Conservation (phyloP, 1,140 invertebrate genomes). For the Drosophila punjabiensis region DNA sequence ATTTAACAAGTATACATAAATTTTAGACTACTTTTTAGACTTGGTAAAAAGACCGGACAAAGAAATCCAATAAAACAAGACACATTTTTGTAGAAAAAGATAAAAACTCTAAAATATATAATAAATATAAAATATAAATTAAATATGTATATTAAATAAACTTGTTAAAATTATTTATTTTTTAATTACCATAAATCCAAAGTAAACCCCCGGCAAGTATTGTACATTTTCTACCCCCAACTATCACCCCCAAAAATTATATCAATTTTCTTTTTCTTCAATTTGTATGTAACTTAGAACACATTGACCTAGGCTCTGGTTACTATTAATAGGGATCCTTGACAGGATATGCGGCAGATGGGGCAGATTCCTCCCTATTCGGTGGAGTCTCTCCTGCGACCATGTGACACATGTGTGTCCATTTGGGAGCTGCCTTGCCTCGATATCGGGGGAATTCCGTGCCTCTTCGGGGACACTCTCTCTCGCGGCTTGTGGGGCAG, state of each 20-base stretch:
- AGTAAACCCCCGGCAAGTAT: background rate
- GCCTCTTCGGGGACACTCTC: conserved; percentile 1
- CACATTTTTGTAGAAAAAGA: too few species aligned
- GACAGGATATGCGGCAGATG: conserved; percentile 29
- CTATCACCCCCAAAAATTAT: background rate
- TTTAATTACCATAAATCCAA: background rate
- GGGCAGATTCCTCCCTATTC: background rate
- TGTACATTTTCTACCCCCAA: background rate
- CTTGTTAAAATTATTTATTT: too few species aligned
- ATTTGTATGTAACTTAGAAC: background rate
- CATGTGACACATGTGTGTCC: conserved; percentile 74
- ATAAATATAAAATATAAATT: too few species aligned
- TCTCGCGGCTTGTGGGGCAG: conserved; percentile 45
- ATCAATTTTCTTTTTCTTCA: background rate
- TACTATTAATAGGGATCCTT: conserved; percentile 25
- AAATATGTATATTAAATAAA: too few species aligned
- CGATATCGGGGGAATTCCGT: background rate
- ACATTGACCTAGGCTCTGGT: conserved; percentile 27
- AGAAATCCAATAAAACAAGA: too few species aligned
- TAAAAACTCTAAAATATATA: too few species aligned
- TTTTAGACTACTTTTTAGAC: too few species aligned
- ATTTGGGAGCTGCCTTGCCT: conserved; percentile 47
- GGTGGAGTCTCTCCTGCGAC: conserved; percentile 21
- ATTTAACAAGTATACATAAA: too few species aligned
- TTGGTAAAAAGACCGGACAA: too few species aligned